phyloP scores from a whole-genome alignment of 2,797 vertebrate genomes.

The Gallinago nigripennis region DNA sequence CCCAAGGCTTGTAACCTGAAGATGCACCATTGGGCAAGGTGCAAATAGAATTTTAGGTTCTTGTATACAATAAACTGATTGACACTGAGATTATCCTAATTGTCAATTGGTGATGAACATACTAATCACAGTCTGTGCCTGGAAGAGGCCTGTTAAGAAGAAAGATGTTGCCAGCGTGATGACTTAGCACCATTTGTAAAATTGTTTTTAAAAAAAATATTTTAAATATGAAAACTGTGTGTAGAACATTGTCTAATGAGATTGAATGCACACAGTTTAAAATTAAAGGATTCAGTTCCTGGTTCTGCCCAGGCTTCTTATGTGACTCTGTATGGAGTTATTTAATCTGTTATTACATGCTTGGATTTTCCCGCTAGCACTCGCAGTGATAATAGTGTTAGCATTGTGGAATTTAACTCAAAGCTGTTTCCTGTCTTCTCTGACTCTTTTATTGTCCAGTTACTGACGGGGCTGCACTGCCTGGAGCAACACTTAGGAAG shows the following conservation, averaged over 20 bases:
- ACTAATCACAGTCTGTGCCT: neutral
- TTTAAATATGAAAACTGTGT: neutral
- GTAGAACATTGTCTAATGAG: neutral
- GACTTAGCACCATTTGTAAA: neutral
- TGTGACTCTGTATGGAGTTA: neutral
- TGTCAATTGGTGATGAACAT: neutral
- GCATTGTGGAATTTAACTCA: neutral
- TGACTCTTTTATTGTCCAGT: neutral
- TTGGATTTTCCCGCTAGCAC: neutral
- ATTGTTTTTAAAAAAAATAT: neutral
- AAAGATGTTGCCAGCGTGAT: neutral
- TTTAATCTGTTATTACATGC: neutral
- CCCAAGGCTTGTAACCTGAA: neutral
- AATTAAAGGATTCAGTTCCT: neutral
- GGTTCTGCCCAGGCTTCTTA: neutral
- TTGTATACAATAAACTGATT: neutral
- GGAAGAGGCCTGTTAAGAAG: neutral
- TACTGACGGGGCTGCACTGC: neutral
- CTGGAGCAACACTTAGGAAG: neutral
- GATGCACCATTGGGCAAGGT: neutral
- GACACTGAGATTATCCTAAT: neutral
- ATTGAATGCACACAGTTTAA: neutral
- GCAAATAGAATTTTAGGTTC: neutral
- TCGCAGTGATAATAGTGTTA: neutral
- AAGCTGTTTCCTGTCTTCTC: neutral